phyloP scores from a whole-genome alignment of 2,113 vertebrate genomes.

The Podocnemis expansa region DNA sequence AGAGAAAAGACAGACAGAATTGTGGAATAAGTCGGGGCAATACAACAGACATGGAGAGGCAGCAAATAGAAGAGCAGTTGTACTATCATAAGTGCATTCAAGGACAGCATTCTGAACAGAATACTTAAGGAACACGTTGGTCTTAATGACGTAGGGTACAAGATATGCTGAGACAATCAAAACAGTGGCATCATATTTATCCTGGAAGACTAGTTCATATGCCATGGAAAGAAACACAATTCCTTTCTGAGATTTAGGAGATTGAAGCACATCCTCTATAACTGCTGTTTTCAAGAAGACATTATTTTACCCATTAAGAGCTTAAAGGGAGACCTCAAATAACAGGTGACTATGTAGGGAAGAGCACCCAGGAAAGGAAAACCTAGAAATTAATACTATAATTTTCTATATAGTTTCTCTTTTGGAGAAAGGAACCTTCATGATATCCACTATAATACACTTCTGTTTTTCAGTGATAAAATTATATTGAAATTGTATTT shows the following conservation, averaged over 20 bases:
- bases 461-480: background rate
- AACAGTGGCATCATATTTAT: background rate
- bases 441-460: background rate
- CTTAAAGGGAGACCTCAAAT: background rate
- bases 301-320: background rate
- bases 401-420: background rate
- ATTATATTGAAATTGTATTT: background rate
- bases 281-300: background rate
- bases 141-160: background rate
- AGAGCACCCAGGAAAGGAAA: background rate
- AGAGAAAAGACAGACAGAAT: background rate
- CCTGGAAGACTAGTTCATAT: background rate
- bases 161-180: background rate
- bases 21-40: background rate
- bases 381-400: background rate
- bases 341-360: background rate
- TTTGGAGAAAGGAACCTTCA: background rate
- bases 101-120: background rate
- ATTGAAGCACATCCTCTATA: background rate
- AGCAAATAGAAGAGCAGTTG: background rate
- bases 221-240: background rate
- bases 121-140: background rate
- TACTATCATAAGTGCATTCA: background rate
- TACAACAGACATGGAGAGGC: background rate
- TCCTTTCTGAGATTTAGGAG: background rate